Evolutionary conservation across 2,888 invertebrate species (phyloP).

Genomic region (Altica lythri): DNA sequence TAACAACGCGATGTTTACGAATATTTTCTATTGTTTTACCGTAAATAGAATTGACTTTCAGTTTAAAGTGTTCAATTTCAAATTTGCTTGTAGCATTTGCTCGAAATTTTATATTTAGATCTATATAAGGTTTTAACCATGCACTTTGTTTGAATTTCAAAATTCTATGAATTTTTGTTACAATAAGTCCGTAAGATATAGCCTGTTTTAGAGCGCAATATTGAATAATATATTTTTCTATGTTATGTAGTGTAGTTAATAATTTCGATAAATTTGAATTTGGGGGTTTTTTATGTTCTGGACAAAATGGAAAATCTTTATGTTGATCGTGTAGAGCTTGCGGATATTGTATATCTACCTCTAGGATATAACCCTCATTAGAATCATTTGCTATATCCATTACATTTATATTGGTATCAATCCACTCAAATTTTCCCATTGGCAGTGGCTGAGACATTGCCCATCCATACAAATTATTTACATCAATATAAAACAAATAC

Average conservation of each 20-base stretch:
- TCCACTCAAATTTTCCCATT: no score
- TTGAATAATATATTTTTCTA: conserved; percentile 17
- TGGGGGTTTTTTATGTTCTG: conserved; percentile 12
- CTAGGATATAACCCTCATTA: conserved; percentile 4
- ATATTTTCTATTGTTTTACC: conserved; percentile 12
- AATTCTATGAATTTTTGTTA: conserved; percentile 13
- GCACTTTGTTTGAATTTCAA: conserved; percentile 38
- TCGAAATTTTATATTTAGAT: conserved; percentile 47
- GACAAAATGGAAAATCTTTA: conserved; percentile 20
- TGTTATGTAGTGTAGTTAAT: conserved; percentile 17
- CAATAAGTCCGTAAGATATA: conserved; percentile 11
- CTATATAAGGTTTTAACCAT: conserved; percentile 52
- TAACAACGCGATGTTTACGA: background rate
- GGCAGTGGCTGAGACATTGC: no score
- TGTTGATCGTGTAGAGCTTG: conserved; percentile 12
- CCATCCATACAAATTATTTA: no score
- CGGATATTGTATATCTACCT: conserved; percentile 18
- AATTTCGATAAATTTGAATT: conserved; percentile 14
- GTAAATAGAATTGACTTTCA: conserved; percentile 30
- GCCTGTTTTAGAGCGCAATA: conserved; percentile 21
- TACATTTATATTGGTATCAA: no score
- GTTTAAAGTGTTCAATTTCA: conserved; percentile 33
- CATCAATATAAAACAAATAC: no score
- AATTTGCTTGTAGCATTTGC: conserved; percentile 25
- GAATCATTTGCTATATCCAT: conserved; percentile 2